These are phyloP conservation scores for Ormyrus labotus DNA, from an alignment of 2,888 invertebrate species.

Conservation along the genomic window DNA sequence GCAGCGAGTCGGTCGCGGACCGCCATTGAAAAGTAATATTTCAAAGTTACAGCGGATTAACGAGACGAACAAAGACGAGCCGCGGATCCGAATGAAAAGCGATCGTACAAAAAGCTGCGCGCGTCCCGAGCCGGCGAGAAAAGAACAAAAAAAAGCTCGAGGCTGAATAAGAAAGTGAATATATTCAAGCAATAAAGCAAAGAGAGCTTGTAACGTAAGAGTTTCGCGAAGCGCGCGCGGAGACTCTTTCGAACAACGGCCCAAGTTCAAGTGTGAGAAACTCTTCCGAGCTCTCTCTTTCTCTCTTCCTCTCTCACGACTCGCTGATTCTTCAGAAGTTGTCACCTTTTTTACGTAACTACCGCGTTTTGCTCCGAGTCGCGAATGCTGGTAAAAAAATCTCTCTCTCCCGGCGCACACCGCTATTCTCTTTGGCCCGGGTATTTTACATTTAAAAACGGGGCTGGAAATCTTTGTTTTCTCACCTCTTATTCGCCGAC, in stretches of 20 bases:
- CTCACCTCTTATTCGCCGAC: too few species aligned
- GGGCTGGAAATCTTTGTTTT: too few species aligned
- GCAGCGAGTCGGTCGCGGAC: too few species aligned
- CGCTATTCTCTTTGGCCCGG: too few species aligned
- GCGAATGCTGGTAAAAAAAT: too few species aligned
- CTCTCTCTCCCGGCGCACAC: too few species aligned
- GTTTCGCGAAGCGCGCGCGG: not conserved
- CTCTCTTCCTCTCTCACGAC: not conserved
- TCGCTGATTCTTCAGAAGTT: slow-evolving; percentile 1
- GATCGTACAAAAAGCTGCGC: not conserved
- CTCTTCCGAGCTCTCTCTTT: not conserved
- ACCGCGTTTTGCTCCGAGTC: too few species aligned
- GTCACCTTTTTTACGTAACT: too few species aligned
- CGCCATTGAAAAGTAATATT: too few species aligned
- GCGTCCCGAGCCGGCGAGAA: not conserved
- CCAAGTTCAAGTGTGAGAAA: slow-evolving; percentile 5
- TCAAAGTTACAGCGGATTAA: too few species aligned
- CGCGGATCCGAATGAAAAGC: not conserved
- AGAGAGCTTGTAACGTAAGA: not conserved
- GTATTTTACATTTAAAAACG: too few species aligned
- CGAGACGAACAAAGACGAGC: not conserved
- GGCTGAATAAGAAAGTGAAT: slow-evolving; percentile 21
- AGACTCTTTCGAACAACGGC: slow-evolving; percentile 5
- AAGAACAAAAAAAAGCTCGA: not conserved
- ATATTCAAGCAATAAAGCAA: slow-evolving; percentile 27